phyloP scores from a whole-genome alignment of 2,888 invertebrate genomes.

The Ophion obscuratus region DNA sequence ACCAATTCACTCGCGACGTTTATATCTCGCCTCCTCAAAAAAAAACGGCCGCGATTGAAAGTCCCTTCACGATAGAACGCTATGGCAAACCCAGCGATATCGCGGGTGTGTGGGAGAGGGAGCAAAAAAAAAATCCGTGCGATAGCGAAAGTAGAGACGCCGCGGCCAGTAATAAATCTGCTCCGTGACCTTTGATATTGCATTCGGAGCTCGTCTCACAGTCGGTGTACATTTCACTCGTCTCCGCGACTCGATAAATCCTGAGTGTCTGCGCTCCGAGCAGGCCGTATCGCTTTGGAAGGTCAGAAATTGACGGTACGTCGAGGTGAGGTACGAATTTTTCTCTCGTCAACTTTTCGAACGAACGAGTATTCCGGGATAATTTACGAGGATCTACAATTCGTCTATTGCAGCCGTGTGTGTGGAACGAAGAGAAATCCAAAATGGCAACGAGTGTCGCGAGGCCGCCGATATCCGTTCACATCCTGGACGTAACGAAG shows the following conservation, averaged over 20 bases:
- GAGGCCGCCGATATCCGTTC: conserved; percentile 86
- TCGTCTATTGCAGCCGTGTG: background rate
- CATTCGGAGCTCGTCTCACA: conserved; percentile 28
- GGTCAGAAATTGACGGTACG: conserved; percentile 28
- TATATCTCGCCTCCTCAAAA: background rate
- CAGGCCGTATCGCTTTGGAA: conserved; percentile 18
- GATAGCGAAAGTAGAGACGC: conserved; percentile 61
- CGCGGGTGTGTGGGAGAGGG: conserved; percentile 1
- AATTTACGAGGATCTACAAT: background rate
- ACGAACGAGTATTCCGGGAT: background rate
- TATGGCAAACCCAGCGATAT: conserved; percentile 18
- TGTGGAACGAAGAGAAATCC: background rate
- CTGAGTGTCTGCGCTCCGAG: background rate
- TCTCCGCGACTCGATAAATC: conserved; percentile 39
- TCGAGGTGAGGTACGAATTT: background rate
- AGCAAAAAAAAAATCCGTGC: background rate
- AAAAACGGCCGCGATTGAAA: background rate
- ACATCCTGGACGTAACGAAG: conserved; percentile 89
- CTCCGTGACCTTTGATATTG: conserved; percentile 59
- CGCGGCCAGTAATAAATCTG: conserved; percentile 45
- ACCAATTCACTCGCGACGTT: background rate
- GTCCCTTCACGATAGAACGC: conserved; percentile 5
- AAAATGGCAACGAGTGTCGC: conserved; percentile 20
- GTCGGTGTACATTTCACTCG: conserved; percentile 32
- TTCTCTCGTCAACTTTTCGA: background rate